phyloP scores from a whole-genome alignment of 2,113 vertebrate species.

The Brevimyrus niger region DNA sequence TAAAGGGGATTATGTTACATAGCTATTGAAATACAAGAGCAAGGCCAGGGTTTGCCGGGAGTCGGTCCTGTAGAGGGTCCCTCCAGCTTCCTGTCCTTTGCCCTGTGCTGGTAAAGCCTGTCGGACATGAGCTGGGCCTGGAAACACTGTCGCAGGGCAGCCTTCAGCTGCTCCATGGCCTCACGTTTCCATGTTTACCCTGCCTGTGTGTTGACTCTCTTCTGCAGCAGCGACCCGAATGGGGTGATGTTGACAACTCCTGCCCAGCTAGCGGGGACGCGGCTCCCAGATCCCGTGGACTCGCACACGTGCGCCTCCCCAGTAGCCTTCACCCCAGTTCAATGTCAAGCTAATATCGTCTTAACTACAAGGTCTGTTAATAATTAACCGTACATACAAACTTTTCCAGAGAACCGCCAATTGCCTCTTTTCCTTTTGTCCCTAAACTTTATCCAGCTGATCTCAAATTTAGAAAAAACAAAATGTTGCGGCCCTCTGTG shows the following conservation, averaged over 20 bases:
- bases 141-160: background rate
- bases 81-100: background rate
- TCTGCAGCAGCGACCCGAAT: conserved; percentile 20
- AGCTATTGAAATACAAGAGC: background rate
- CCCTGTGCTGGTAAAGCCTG: background rate
- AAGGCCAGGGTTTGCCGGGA: background rate
- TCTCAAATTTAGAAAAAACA: background rate
- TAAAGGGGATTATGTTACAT: background rate
- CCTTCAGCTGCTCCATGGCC: background rate
- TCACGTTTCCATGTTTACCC: background rate
- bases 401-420: conserved; percentile 6
- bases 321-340: conserved; percentile 51
- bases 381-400: conserved; percentile 41
- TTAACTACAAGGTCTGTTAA: conserved; percentile 42
- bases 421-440: background rate
- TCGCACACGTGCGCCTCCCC: background rate
- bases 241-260: conserved; percentile 34
- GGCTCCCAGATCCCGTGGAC: conserved; percentile 5
- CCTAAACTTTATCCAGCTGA: background rate
- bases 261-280: background rate
- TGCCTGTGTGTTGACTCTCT: conserved; percentile 6
- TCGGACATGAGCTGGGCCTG: background rate
- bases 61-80: background rate
- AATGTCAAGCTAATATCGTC: conserved; percentile 23
- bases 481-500: background rate